Conservation (phyloP, 2,888 invertebrate genomes). For the Seira ritae region DNA sequence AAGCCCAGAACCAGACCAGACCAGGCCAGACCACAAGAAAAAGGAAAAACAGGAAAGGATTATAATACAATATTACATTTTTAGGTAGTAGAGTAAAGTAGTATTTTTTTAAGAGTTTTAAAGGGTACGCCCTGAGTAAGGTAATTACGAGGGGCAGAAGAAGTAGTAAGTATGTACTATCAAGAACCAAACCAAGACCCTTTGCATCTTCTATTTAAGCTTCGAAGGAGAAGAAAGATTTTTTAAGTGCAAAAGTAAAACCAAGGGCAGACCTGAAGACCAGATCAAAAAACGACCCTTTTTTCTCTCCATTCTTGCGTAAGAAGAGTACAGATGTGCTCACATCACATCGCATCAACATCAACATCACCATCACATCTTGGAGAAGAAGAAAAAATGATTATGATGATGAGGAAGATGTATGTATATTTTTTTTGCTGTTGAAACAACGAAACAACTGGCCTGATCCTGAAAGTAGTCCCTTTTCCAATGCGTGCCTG, state of each 20-base stretch:
- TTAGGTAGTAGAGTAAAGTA: background rate
- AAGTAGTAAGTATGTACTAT: background rate
- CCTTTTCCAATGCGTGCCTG: no score
- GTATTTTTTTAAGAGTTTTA: slow-evolving; percentile 17
- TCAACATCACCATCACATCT: slow-evolving; percentile 28
- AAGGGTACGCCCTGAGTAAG: slow-evolving; percentile 50
- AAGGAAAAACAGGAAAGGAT: background rate
- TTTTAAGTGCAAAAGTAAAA: no score
- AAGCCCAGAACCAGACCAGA: no score
- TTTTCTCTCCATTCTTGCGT: slow-evolving; percentile 25
- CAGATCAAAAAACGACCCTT: slow-evolving; percentile 52
- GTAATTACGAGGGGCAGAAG: background rate
- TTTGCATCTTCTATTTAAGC: no score
- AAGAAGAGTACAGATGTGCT: slow-evolving; percentile 4
- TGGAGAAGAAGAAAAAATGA: slow-evolving; percentile 24
- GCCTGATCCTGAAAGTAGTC: slow-evolving; percentile 1
- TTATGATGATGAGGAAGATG: slow-evolving; percentile 24
- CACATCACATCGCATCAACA: background rate
- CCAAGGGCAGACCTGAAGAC: slow-evolving; percentile 38
- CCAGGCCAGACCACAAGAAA: background rate
- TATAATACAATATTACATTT: background rate
- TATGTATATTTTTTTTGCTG: background rate
- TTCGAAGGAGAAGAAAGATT: no score
- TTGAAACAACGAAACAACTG: background rate
- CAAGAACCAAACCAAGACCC: background rate